Base-by-base conservation (phyloP, 2,888 invertebrate genomes). In the Stomorhina lunata region DNA sequence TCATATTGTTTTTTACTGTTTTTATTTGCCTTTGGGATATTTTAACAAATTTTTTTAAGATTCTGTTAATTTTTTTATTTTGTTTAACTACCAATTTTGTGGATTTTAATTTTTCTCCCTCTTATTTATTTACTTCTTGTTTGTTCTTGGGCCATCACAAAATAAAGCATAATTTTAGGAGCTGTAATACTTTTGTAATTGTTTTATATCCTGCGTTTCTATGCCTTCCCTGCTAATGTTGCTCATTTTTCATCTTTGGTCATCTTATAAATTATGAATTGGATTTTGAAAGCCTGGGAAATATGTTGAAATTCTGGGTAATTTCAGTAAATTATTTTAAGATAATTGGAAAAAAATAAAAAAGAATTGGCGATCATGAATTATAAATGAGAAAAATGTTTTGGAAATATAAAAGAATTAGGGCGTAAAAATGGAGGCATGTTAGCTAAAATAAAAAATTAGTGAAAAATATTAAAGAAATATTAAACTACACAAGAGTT, bases 211-310 rank as follows among this genome's bases (percentile, higher is more conserved):
- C 12, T 17, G 29, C 15, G 27, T 20, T 63, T 53, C 37, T 63
- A 43, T 45, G 50, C 9, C 9, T 34, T 17, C 27, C 27, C 20
- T 15, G 10, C 2, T 55, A n/a, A n/a, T n/a, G n/a, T 9, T 0
- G 12, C 15, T 20, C 20, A n/a, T 45, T 27, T 43, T 45, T 17
- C 34, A 32, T 27, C n/a, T 59, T 37, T 78, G 61, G 34, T 6
- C 68, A 72, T 73, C 63, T 73, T 73, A 81, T 78, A 78, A 77
- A 78, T 73, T 69, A 81, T 81, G 50, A 43, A 81, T 17, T 25
- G 10, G 7, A 55, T 55, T 66, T 57, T 66, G 57, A 4, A 25
- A 73, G 34, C 34, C 45, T 17, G 12, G 48, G 17, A 80, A 80
- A 61, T 75, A 45, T 75, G 57, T 57, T 66, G 20, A 34, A 66